Evolutionary conservation across 2,113 vertebrate genomes (phyloP).

Genomic region (Ardeotis arabs): DNA sequence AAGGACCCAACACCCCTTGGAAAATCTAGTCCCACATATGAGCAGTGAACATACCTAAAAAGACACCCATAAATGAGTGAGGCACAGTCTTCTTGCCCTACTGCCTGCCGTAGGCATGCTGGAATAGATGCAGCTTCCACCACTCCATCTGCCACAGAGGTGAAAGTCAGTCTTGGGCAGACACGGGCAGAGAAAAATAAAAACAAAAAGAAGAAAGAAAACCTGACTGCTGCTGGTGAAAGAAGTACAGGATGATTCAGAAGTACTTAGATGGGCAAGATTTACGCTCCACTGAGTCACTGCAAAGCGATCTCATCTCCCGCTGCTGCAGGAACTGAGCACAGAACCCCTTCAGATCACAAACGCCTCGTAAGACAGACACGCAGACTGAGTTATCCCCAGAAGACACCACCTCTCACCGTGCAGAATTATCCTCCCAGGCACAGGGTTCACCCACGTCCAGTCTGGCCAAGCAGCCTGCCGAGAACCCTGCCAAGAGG

Average conservation of each 20-base stretch:
- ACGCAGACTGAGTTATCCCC: neutral
- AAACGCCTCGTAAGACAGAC: neutral
- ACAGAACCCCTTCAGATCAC: neutral
- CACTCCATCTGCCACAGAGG: neutral
- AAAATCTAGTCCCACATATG: neutral
- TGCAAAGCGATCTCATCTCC: neutral
- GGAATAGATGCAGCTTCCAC: neutral
- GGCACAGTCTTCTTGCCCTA: neutral
- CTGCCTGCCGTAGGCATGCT: accelerated
- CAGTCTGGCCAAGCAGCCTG: neutral
- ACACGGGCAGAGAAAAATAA: accelerated
- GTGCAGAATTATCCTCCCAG: neutral
- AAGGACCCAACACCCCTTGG: neutral
- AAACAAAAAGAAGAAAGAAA: neutral
- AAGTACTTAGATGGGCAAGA: neutral
- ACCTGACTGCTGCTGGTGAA: neutral
- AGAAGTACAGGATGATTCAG: neutral
- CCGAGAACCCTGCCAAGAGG: neutral
- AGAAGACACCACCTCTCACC: neutral
- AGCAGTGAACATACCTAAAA: neutral
- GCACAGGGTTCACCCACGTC: neutral
- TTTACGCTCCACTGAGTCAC: neutral
- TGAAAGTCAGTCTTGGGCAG: neutral
- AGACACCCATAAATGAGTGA: neutral
- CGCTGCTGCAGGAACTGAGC: neutral